Conservation (phyloP, 2,797 vertebrate genomes). For the Tinamus major region DNA sequence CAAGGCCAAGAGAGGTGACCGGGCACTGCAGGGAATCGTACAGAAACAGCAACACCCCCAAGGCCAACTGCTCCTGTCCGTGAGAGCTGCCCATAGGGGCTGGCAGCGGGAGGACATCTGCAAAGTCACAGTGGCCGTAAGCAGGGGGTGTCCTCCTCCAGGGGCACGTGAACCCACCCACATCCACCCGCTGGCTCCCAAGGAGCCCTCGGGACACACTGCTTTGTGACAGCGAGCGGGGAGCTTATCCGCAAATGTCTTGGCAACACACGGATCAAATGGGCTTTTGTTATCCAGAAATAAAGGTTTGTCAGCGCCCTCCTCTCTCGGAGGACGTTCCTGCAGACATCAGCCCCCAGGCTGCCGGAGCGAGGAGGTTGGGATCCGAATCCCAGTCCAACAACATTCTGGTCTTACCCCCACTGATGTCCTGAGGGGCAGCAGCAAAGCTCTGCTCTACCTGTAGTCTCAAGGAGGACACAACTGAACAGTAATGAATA, state of each 20-base stretch:
- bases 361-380: neutral
- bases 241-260: neutral
- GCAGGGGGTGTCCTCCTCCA: neutral
- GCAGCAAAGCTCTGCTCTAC: neutral
- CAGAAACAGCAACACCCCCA: neutral
- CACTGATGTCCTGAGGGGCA: neutral
- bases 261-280: neutral
- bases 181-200: neutral
- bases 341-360: neutral
- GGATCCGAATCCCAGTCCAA: neutral
- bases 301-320: neutral
- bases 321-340: neutral
- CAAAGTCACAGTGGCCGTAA: neutral
- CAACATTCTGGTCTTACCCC: neutral
- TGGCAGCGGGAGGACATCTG: neutral
- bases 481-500: slow-evolving; percentile 9
- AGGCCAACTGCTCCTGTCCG: fast-evolving
- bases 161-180: neutral
- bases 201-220: neutral
- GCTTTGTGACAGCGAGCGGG: neutral
- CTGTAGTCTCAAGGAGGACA: neutral
- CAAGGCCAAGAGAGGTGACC: neutral
- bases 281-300: neutral
- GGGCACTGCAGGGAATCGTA: neutral
- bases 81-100: neutral